Evolutionary conservation across 2,888 invertebrate genomes (phyloP).

Genomic region (Drosophila kambysellisi): DNA sequence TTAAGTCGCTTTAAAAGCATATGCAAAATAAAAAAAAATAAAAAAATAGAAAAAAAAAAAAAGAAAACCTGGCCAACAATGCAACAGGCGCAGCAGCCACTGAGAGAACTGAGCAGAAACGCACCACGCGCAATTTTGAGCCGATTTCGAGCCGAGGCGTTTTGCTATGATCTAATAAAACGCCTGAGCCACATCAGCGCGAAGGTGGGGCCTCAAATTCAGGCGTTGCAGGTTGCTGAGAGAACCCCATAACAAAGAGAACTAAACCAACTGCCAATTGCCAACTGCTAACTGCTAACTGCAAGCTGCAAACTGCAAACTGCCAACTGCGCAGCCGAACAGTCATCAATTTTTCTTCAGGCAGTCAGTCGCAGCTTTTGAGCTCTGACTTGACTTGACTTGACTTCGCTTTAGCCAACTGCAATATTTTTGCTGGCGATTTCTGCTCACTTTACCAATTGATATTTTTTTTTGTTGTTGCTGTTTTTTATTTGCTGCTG

Average conservation of each 20-base stretch:
- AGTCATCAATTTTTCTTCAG: slow-evolving; percentile 75
- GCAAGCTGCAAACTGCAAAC: slow-evolving; percentile 22
- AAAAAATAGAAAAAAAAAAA: neutral
- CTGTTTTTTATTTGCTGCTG: slow-evolving; percentile 32
- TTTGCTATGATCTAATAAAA: slow-evolving; percentile 77
- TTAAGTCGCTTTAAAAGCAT: slow-evolving; percentile 80
- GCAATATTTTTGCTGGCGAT: slow-evolving; percentile 41
- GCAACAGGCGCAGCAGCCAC: slow-evolving; percentile 40
- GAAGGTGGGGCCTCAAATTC: slow-evolving; percentile 68
- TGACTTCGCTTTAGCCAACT: slow-evolving; percentile 58
- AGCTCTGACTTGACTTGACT: slow-evolving; percentile 41
- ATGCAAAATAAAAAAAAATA: slow-evolving; percentile 60
- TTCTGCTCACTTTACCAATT: slow-evolving; percentile 45
- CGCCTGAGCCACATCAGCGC: slow-evolving; percentile 45
- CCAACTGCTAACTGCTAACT: slow-evolving; percentile 25
- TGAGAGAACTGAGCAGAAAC: slow-evolving; percentile 48
- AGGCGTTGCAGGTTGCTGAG: slow-evolving; percentile 62
- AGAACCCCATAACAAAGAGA: slow-evolving; percentile 61
- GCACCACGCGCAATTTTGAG: slow-evolving; percentile 66
- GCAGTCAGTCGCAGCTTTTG: slow-evolving; percentile 48
- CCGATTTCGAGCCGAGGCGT: slow-evolving; percentile 63
- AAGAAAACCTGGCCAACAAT: slow-evolving; percentile 64
- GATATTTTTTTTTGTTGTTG: slow-evolving; percentile 32
- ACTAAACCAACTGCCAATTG: slow-evolving; percentile 32
- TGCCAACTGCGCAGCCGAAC: slow-evolving; percentile 41